A percentile compares a stretch with the other conserved stretches of the same genome.
These are phyloP conservation scores for Calyptommatus sinebrachiatus DNA, from an alignment of 2,113 vertebrate species.

Conservation along the genomic window DNA sequence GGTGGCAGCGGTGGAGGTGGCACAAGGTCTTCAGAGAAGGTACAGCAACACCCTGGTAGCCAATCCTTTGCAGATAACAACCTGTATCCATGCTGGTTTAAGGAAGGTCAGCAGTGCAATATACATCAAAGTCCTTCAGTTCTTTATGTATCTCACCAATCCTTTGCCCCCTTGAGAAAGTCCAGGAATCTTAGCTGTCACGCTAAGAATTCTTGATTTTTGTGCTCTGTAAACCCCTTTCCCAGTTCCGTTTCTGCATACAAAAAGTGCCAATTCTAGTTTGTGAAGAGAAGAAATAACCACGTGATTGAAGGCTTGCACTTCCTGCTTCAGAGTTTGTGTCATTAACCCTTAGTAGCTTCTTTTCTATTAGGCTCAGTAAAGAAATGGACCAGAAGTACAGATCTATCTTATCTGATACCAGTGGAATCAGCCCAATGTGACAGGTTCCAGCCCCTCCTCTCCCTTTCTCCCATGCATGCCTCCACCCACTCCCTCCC, in stretches of 20 bases:
- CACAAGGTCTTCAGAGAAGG: constrained; percentile 57
- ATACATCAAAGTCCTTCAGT: not conserved
- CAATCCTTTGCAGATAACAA: constrained; percentile 68
- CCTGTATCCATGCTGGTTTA: constrained; percentile 59
- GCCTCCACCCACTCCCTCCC: too few species aligned
- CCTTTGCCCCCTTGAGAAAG: not conserved
- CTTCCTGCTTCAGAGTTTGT: not conserved
- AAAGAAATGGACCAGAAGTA: too few species aligned
- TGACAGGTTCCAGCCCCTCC: not conserved
- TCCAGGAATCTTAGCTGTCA: not conserved
- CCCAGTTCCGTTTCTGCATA: not conserved
- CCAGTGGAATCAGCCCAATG: not conserved
- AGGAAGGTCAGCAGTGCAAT: not conserved
- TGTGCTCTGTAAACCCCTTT: not conserved
- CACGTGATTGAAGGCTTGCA: not conserved
- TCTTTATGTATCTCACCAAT: not conserved
- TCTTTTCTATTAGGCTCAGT: too few species aligned
- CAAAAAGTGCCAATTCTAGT: not conserved
- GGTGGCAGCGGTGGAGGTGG: constrained; percentile 63
- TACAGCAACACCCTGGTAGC: constrained; percentile 23
- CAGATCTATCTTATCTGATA: too few species aligned
- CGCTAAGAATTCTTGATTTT: too few species aligned
- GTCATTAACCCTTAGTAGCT: not conserved
- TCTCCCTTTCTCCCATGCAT: too few species aligned
- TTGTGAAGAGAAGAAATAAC: not conserved